Evolutionary conservation across 2,797 vertebrate genomes (phyloP).

Genomic region (Hafferia zeledoni): DNA sequence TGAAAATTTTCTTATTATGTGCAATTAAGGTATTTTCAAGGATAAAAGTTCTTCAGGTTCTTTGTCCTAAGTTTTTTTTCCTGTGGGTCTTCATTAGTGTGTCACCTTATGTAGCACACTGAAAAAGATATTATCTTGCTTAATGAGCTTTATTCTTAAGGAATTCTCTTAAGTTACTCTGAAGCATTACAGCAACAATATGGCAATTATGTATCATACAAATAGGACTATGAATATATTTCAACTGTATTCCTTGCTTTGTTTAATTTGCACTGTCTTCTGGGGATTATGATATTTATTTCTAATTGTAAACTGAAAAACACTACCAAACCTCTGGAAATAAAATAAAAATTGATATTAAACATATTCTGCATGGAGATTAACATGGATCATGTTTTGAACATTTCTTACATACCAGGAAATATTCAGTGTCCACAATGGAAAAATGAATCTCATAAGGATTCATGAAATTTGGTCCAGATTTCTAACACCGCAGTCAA

Average conservation of each 20-base stretch:
- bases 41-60: neutral
- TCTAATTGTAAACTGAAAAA: neutral
- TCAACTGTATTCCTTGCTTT: neutral
- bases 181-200: neutral
- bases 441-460: neutral
- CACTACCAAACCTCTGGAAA: neutral
- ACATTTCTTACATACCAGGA: neutral
- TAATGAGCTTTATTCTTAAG: neutral
- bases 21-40: neutral
- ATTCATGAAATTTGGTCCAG: neutral
- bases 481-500: neutral
- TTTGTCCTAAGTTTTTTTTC: neutral
- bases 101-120: neutral
- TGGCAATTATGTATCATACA: neutral
- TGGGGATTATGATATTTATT: neutral
- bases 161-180: neutral
- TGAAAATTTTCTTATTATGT: neutral
- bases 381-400: neutral
- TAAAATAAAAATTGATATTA: neutral
- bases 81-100: accelerated
- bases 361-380: neutral
- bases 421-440: neutral
- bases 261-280: neutral
- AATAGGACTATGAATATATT: neutral
- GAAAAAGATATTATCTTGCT: neutral